Percentiles rank a stretch among this genome's conserved stretches.
phyloP scores from a whole-genome alignment of 2,113 vertebrate genomes.

The Odocoileus virginianus region DNA sequence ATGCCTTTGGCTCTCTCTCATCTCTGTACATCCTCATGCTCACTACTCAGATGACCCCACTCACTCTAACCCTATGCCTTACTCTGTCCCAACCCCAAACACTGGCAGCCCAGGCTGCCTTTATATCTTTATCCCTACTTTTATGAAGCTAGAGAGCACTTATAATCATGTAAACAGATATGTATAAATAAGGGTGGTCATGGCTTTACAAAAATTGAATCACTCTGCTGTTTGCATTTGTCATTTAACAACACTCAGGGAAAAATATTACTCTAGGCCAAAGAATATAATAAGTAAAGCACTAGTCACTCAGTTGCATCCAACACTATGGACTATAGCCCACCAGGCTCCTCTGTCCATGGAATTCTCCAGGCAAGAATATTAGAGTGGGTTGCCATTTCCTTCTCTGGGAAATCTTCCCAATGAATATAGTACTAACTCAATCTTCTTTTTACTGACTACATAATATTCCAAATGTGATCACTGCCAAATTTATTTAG shows the following conservation, averaged over 20 bases:
- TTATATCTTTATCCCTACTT: neutral
- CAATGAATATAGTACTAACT: neutral
- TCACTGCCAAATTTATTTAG: neutral
- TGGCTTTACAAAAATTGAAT: neutral
- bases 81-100: neutral
- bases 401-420: neutral
- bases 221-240: neutral
- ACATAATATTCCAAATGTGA: neutral
- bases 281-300: neutral
- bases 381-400: neutral
- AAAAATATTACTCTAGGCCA: neutral
- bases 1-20: neutral
- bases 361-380: neutral
- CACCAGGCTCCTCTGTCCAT: neutral
- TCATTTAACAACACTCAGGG: neutral
- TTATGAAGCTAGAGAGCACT: neutral
- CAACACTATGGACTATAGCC: neutral
- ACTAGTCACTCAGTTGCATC: neutral
- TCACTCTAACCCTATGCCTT: neutral
- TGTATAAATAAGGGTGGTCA: neutral
- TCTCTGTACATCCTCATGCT: neutral
- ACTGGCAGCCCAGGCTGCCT: neutral
- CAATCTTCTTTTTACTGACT: neutral
- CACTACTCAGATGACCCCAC: neutral
- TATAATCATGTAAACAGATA: neutral